phyloP scores from a whole-genome alignment of 2,888 invertebrate genomes.

The Oscheius sp. region DNA sequence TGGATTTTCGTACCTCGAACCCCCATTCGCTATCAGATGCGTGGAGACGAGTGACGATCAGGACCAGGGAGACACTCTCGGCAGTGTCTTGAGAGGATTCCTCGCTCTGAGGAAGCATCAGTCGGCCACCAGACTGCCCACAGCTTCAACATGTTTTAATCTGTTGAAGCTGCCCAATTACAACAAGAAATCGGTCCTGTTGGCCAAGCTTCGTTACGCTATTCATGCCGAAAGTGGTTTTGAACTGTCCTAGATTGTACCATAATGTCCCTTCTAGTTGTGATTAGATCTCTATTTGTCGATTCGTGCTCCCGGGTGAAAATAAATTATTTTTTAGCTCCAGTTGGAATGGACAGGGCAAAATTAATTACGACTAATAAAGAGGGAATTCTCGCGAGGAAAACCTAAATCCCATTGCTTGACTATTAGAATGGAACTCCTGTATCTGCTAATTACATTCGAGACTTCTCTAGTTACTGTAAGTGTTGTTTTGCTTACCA shows the following conservation, averaged over 20 bases:
- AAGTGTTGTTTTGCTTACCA: too few species aligned
- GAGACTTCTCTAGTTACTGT: too few species aligned
- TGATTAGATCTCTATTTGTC: too few species aligned
- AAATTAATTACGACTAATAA: too few species aligned
- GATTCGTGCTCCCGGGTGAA: too few species aligned
- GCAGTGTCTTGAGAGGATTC: slow-evolving; percentile 95
- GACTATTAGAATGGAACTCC: too few species aligned
- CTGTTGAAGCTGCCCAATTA: slow-evolving; percentile 97
- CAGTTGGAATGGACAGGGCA: too few species aligned
- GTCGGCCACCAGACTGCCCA: slow-evolving; percentile 78
- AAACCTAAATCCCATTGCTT: too few species aligned
- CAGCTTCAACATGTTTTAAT: slow-evolving; percentile 97
- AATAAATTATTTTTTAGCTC: too few species aligned
- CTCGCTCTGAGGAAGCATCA: slow-evolving; percentile 95
- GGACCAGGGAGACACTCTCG: slow-evolving; percentile 80
- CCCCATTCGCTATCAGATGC: slow-evolving; percentile 95
- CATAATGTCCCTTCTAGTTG: too few species aligned
- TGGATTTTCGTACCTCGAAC: slow-evolving; percentile 94
- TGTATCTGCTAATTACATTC: too few species aligned
- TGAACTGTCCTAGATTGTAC: slow-evolving; percentile 79
- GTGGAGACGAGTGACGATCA: slow-evolving; percentile 97
- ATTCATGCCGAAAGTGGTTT: slow-evolving; percentile 98
- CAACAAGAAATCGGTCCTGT: slow-evolving; percentile 90
- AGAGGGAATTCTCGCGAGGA: too few species aligned
- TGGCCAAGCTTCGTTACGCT: slow-evolving; percentile 96